Base-by-base conservation (phyloP, 2,797 vertebrate species). In the Micromesistius poutassou region DNA sequence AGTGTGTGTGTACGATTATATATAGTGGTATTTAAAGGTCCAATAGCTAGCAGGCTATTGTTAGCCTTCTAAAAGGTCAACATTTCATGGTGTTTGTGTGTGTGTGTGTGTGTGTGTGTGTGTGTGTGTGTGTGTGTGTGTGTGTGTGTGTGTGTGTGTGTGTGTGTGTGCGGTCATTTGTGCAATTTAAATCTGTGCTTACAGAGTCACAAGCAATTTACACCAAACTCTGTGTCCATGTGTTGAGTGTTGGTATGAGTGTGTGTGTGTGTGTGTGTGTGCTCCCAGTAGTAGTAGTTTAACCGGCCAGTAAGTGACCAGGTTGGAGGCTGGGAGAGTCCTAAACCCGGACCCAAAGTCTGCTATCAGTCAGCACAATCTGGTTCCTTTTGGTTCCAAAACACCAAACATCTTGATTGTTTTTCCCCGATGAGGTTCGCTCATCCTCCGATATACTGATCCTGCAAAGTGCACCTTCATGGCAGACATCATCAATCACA, bases 31-130 rank as follows among this genome's bases (percentile, higher is more conserved):
- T 84, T 86, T 82, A 86, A 85, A 85, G 88, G 84, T 83, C 84
- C 82, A 85, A 85, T 84, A 79, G 86, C 84, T 82, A 28, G 62
- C 10, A 40, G 85, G 83, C 81, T 79, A 74, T 66, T n/a, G 38
- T 77, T 85, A 80, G 78, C 77, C 74, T 81, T 78, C 66, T 79
- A 84, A 89, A 87, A 71, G 86, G 88, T 90, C 86, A 87, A 85
- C 77, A 31, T 62, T 71, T 83, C 86, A 82, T 77, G 72, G 74
- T n/a, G 33, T 73, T 71, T 62, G 82, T 82, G 77, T 35, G 74
- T 75, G 19, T 66, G 30, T 76, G 76, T 25, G 78, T 22, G 46
- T 62, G 14, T 33, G 74, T 55, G 46, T 74, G 77, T 33, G 33
- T 33, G 33, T 33, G 33, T 33, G 33, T 33, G 33, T 33, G 33